Base-by-base conservation (phyloP, 2,888 invertebrate species). In the Netelia virgata region DNA sequence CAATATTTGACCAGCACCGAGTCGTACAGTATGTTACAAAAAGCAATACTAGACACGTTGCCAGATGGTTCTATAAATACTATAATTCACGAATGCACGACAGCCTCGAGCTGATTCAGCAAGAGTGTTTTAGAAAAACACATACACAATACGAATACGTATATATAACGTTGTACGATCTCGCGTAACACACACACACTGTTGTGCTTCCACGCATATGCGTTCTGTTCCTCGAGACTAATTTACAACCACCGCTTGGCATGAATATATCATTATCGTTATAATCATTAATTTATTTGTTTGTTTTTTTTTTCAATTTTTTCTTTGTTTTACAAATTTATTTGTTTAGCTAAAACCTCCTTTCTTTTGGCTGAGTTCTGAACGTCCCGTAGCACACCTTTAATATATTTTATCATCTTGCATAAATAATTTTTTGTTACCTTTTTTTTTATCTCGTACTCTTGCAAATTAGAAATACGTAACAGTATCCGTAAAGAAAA, bases 321-420 rank as follows among this genome's bases (percentile, higher is more conserved):
- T 59, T 68, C 69, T 61, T 69, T 64, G 74, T 47, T 79, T 63
- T 28, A 36, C 43, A 55, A 16, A 36, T 82, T 79, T 43, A 75
- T 83, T 69, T 53, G 66, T 61, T 66, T 57, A 75, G 73, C 81
- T 81, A 82, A 82, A 77, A 64, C 55, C 74, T 68, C 23, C 28
- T 81, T 91, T 92, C 91, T 91, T 90, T 92, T 92, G 92, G 91
- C 92, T 92, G 93, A 92, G 92, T 89, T 90, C 91, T 88, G 90
- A 91, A 90, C 83, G 86, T 84, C 90, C 87, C 77, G 88, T 86
- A 86, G 84, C 55, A 63, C 75, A 77, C 69, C 81, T 69, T 84
- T 59, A 70, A 79, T 72, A 36, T 36, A 36, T 64, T 72, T 72
- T 79, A 18, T 68, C 68, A 61, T 57, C 16, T 70, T 70, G 11